These are phyloP conservation scores for Papilio dardanus DNA, from an alignment of 1,140 invertebrate genomes.

Conservation along the genomic window DNA sequence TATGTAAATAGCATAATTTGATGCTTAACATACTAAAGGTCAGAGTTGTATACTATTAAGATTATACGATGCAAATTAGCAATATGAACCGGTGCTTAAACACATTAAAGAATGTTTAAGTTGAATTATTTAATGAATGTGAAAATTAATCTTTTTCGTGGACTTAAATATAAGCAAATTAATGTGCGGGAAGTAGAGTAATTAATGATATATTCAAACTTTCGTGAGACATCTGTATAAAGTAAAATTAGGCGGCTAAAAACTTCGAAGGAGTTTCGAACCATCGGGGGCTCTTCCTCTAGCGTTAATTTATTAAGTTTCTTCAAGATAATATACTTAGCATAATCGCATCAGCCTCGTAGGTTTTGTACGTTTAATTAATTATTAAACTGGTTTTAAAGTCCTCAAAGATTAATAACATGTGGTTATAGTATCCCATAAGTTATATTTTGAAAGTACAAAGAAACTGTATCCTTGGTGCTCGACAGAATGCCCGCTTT, in stretches of 20 bases:
- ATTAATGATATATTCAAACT: no score
- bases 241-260: no score
- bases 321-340: no score
- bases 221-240: no score
- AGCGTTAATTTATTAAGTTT: no score
- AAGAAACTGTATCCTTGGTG: constrained; percentile 30
- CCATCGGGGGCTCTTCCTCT: no score
- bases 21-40: constrained; percentile 18
- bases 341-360: no score
- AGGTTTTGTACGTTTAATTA: neutral
- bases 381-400: neutral
- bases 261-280: no score
- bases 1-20: constrained; percentile 19
- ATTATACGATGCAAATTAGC: neutral
- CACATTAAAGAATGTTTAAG: neutral
- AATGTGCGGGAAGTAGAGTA: no score
- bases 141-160: no score
- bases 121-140: neutral
- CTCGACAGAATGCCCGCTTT: constrained; percentile 12
- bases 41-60: constrained; percentile 21
- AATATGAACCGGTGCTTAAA: neutral
- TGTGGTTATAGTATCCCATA: constrained; percentile 14
- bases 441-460: constrained; percentile 26
- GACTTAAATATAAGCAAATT: no score
- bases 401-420: neutral